Evolutionary conservation across 2,113 vertebrate species (phyloP), one percentile per base, ranked within the genome.

Genomic region (Rhinopomastus cyanomelas): DNA sequence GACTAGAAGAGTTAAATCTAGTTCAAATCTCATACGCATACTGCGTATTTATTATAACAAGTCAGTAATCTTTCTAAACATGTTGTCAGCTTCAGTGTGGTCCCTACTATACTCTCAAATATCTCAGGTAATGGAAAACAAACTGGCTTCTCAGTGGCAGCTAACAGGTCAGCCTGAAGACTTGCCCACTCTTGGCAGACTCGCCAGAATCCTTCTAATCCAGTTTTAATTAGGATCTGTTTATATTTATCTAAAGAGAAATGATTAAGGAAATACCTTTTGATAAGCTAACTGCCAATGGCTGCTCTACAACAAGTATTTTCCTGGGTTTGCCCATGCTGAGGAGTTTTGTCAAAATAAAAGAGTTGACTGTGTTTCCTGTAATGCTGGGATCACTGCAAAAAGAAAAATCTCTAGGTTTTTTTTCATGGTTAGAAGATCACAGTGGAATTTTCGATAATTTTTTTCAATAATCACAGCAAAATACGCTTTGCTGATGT

Each of bases 241-340:
- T 73, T 17, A 62, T 27, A 44, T 59, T 69, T 77, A 89, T 44
- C 48, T 44, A 34, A 62, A 27, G 15, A 80, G 13, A 85, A 83
- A 85, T 26, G 0, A 49, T 52, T 34, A 94, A 65, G 59, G 92
- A 91, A 91, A 85, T 46, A 80, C 5, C 52, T 94, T 77, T 77
- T 59, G 48, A 69, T 48, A 51, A 46, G 29, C 17, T 62, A 62
- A 80, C 37, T 77, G 66, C 21, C 49, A 39, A 19, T 29, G 13
- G 22, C 49, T 79, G 34, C 39, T 59, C 1, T 46, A 84, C 12
- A 36, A 77, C 66, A 83, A 69, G 66, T 6, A 5, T 30, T 66
- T 51, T 36, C 37, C 29, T 71, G 26, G 9, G 59, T 87, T 83
- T 88, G 53, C 17, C 39, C 78, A 49, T 23, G 34, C 48, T 74